Evolutionary conservation across 2,888 invertebrate species (phyloP), one percentile per base, ranked within the genome.

Genomic region (Rosalia funebris): DNA sequence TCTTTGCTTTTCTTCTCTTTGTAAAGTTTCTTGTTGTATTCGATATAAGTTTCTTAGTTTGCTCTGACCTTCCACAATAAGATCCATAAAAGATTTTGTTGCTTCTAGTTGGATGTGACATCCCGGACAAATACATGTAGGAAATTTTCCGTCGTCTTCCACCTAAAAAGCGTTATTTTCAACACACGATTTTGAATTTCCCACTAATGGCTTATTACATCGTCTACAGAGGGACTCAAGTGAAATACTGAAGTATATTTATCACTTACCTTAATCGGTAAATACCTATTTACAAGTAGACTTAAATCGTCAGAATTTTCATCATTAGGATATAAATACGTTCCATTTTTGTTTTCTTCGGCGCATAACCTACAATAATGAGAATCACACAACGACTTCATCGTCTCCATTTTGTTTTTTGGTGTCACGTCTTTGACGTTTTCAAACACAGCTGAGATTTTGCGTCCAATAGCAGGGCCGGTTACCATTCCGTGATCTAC

Each of bases 51-150:
- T 81, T 36, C 85, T 79, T 60, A 87, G 79, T 70, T 84, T 85
- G 71, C 84, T 84, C 80, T 92, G 92, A 1, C 92, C 92, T 72
- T 85, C 86, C 53, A 88, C 83, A 65, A 92, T 86, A 12, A 91
- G 81, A 69, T 89, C 88, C 71, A 92, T 85, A 79, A 92, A 92
- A 72, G 89, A 87, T 56, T 88, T 87, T 15, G 91, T 89, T 39
- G 90, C 87, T 77, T 91, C 90, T 69, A 92, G 76, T 76, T 91
- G 91, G 58, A 91, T 88, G 62, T 89, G 89, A 73, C 92, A 92
- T 36, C 90, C 89, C 5, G 90, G 90, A 75, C 92, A 92, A 69
- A 92, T 89, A 14, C 88, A 88, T 52, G 87, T 84, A 1, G 91
- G 91, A 66, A 88, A 83, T 74, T 86, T 86, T 0, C 88, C 88